Conservation (phyloP, 2,888 invertebrate species). For the Lasioglossum figueresi region DNA sequence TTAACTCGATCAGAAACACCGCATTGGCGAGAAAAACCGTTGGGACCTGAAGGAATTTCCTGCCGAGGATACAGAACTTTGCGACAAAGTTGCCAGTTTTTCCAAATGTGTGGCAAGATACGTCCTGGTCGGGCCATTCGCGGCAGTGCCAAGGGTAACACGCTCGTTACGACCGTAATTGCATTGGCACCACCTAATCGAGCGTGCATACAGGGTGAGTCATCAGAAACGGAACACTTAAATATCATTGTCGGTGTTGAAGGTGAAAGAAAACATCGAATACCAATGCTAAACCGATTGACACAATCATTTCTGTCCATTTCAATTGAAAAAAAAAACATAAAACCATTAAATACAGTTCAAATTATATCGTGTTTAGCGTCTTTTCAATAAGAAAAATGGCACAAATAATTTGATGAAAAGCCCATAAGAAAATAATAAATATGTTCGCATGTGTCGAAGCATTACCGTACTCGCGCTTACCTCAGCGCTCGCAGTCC, state of each 20-base stretch:
- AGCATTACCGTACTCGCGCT: background rate
- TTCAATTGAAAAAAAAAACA: no score
- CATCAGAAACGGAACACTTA: background rate
- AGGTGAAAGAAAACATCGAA: background rate
- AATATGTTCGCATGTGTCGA: background rate
- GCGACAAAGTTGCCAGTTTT: slow-evolving; percentile 20
- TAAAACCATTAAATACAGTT: no score
- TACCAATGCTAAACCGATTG: background rate
- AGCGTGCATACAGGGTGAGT: background rate
- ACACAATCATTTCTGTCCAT: background rate
- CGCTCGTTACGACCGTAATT: slow-evolving; percentile 63
- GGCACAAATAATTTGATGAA: background rate
- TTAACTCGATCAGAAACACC: background rate
- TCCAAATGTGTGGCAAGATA: background rate
- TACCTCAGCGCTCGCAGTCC: slow-evolving; percentile 6
- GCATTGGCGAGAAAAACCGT: background rate
- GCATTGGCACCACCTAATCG: slow-evolving; percentile 43
- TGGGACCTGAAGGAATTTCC: background rate
- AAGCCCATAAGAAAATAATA: background rate
- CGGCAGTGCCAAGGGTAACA: slow-evolving; percentile 63
- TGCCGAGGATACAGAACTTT: background rate
- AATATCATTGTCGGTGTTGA: background rate
- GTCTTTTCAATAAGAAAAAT: background rate
- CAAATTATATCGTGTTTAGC: background rate
- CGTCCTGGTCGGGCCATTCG: slow-evolving; percentile 51